Evolutionary conservation across 1,140 invertebrate genomes (phyloP), one percentile per base, ranked within the genome.

Genomic region (Latrodectus geometricus): DNA sequence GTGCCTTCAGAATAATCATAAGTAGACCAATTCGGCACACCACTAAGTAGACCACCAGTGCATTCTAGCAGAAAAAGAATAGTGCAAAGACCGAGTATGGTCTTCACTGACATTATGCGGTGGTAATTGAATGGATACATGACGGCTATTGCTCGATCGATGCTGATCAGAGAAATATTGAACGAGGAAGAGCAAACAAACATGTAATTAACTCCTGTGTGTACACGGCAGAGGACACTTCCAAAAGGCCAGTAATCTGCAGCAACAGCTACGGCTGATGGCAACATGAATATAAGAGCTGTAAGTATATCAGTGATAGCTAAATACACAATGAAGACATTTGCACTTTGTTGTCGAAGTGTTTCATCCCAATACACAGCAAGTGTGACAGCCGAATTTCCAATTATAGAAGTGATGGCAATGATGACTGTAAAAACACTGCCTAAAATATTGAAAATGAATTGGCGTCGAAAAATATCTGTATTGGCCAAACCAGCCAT

Each of bases 61-160:
- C 23, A 2, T n/a, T 50, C 23, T 17, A 23, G 15, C 0, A 84
- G 4, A 23, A 82, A 85, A 12, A 78, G 9, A 8, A 5, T 65
- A 7, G 7, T 4, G n/a, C 35, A 69, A n/a, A 84, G 5, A 8
- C 12, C 14, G 9, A 88, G 0, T 21, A 76, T 78, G 0, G 61
- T 52, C 23, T 49, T 76, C 8, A 4, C 8, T 0, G 66, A 75
- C 21, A 82, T 85, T 9, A 84, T 69, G 14, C 14, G 54, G 9
- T 4, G n/a, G 66, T 88, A 88, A 0, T 73, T 72, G 2, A 88
- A 48, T 7, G 87, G 87, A 65, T 78, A 66, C 11, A 35, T 49
- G 21, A 88, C 81, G 7, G 87, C 87, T 14, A 84, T 65, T 0
- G 81, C 81, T 23, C 87, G 23, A 73, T 88, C 87, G 7, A 88